Evolutionary conservation across 2,888 invertebrate genomes (phyloP), one percentile per base, ranked within the genome.

Genomic region (Pandemis heparana): DNA sequence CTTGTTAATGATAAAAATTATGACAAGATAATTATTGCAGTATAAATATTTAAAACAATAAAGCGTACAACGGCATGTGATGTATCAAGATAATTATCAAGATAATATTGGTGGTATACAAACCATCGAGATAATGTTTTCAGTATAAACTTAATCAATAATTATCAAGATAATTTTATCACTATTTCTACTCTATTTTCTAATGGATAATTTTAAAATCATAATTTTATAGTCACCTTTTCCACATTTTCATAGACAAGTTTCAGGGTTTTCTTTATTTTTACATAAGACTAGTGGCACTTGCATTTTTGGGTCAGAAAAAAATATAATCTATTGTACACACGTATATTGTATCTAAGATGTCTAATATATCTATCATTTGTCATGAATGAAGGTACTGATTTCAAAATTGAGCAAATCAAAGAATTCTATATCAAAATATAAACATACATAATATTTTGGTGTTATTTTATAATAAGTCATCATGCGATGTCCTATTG

Each of bases 361-460:
- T 43, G 43, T 48, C 51, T 62, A 71, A 61, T 61, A 39, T 60
- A 56, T 71, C 51, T 71, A 66, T 8, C 18, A 6, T 65, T 73
- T 73, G 73, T 73, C 73, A 73, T 73, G 73, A 51, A 60, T 23
- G 64, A 48, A 73, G 73, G 73, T 69, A 73, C 73, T 60, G 59
- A 51, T 64, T 53, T 53, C 16, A 4, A 43, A 48, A 68, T 73
- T 73, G 73, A 73, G 73, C 73, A 73, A 73, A 69, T 41, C 14
- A 65, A 48, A 59, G n/a, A 6, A 48, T n/a, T n/a, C 48, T 48
- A 67, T 61, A 59, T 61, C 53, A 53, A 14, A 43, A 0, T 23
- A 51, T 38, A 53, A 18, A 66, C 12, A 39, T 38, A 38, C 9
- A 48, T 32, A 64, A 14, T 63, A 23, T 14, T 3, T 23, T 46